A percentile compares a stretch with the other conserved stretches of the same genome.
phyloP scores from a whole-genome alignment of 2,797 vertebrate species.

The Gadopsis bispinosus region DNA sequence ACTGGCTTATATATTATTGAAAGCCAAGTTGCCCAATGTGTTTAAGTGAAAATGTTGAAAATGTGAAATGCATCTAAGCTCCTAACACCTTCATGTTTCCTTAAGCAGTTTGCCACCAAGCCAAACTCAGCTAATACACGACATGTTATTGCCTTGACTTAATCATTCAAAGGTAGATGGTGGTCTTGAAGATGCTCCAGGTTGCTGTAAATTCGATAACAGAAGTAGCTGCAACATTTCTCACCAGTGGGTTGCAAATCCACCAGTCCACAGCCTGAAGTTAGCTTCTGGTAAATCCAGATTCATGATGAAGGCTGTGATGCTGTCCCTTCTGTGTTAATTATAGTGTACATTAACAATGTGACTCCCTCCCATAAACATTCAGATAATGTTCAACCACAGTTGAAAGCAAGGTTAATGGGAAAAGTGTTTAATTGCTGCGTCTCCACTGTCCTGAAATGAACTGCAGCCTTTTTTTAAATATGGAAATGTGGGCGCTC shows the following conservation, averaged over 20 bases:
- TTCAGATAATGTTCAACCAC: not conserved
- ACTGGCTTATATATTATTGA: slow-evolving; percentile 38
- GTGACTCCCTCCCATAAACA: slow-evolving; percentile 1
- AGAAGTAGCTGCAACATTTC: not conserved
- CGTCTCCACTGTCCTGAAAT: slow-evolving; percentile 34
- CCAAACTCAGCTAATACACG: slow-evolving; percentile 11
- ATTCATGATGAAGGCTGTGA: slow-evolving; percentile 21
- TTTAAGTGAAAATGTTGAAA: slow-evolving; percentile 32
- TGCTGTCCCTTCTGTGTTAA: not conserved
- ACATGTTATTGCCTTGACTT: slow-evolving; percentile 9
- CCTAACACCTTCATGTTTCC: slow-evolving; percentile 24
- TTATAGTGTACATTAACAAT: slow-evolving; percentile 1
- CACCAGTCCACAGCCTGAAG: slow-evolving; percentile 12
- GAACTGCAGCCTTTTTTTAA: slow-evolving; percentile 27
- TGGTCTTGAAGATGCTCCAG: not conserved
- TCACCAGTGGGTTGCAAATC: slow-evolving; percentile 16
- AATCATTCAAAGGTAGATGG: slow-evolving; percentile 22
- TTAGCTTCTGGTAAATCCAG: slow-evolving; percentile 14
- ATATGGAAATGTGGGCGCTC: slow-evolving; percentile 36
- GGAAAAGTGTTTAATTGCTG: slow-evolving; percentile 17
- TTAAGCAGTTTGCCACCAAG: slow-evolving; percentile 29
- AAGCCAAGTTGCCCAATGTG: slow-evolving; percentile 33
- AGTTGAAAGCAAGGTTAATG: slow-evolving; percentile 2
- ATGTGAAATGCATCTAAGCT: slow-evolving; percentile 5
- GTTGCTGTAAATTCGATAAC: slow-evolving; percentile 19